phyloP scores from a whole-genome alignment of 2,797 vertebrate species.

The Poecilia velifera region DNA sequence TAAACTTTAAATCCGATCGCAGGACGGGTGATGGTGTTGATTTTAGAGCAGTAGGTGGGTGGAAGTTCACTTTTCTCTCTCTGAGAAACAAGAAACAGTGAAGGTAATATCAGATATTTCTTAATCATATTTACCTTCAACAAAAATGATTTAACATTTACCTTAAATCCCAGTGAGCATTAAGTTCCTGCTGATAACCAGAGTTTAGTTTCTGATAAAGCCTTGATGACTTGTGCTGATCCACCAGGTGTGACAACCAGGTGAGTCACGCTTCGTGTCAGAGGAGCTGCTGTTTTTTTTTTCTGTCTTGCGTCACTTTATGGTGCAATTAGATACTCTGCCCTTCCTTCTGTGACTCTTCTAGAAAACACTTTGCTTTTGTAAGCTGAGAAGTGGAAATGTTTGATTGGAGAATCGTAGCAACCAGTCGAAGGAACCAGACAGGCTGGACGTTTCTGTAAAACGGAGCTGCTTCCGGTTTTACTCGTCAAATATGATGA shows the following conservation, averaged over 20 bases:
- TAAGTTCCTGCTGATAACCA: conserved; percentile 5
- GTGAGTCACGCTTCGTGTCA: conserved; percentile 16
- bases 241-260: conserved; percentile 13
- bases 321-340: not conserved
- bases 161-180: not conserved
- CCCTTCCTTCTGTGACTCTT: conserved; percentile 37
- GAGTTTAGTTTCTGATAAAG: conserved; percentile 6
- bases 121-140: not conserved
- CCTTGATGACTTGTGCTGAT: conserved; percentile 4
- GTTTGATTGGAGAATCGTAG: conserved; percentile 30
- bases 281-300: not conserved
- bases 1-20: conserved; percentile 61
- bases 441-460: not conserved
- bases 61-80: conserved; percentile 20
- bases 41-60: conserved; percentile 72
- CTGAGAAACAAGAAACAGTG: not conserved
- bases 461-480: not conserved
- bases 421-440: not conserved
- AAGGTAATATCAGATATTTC: not conserved
- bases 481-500: not conserved
- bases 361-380: conserved; percentile 5
- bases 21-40: conserved; percentile 48
- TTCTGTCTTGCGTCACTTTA: conserved; percentile 26
- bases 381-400: not conserved
- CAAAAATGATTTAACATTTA: not conserved